phyloP scores from a whole-genome alignment of 2,797 vertebrate genomes.

The Tiaroga cobitis region DNA sequence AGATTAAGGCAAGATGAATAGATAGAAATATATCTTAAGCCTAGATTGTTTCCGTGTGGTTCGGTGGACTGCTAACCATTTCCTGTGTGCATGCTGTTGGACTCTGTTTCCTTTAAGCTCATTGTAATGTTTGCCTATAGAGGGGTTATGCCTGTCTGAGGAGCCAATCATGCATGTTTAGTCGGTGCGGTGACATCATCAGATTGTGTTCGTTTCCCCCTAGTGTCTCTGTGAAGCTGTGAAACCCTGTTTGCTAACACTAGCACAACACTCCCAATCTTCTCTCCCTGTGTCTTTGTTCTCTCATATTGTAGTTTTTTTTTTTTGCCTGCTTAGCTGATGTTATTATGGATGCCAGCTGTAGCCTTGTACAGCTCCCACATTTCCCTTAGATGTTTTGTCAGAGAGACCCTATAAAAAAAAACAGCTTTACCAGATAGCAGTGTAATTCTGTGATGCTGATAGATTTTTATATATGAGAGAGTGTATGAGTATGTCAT shows the following conservation, averaged over 20 bases:
- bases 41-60: neutral
- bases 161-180: conserved; percentile 55
- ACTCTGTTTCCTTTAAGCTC: conserved; percentile 17
- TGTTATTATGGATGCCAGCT: conserved; percentile 15
- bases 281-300: conserved; percentile 46
- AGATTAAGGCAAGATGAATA: neutral
- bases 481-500: neutral
- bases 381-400: conserved; percentile 11
- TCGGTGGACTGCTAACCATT: neutral
- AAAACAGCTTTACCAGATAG: neutral
- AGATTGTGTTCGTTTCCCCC: conserved; percentile 51
- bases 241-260: conserved; percentile 56
- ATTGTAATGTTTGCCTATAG: conserved; percentile 29
- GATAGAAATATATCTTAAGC: neutral
- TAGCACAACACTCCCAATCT: conserved; percentile 40
- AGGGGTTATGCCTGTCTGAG: conserved; percentile 51
- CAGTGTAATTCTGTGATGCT: neutral
- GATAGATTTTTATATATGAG: neutral
- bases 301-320: conserved; percentile 23
- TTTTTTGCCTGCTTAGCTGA: conserved; percentile 31
- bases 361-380: conserved; percentile 11
- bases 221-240: conserved; percentile 40
- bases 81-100: neutral
- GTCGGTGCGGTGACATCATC: conserved; percentile 43
- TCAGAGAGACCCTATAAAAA: neutral